Evolutionary conservation across 2,888 invertebrate genomes (phyloP), one percentile per base, ranked within the genome.

Genomic region (Acrocera orbiculus): DNA sequence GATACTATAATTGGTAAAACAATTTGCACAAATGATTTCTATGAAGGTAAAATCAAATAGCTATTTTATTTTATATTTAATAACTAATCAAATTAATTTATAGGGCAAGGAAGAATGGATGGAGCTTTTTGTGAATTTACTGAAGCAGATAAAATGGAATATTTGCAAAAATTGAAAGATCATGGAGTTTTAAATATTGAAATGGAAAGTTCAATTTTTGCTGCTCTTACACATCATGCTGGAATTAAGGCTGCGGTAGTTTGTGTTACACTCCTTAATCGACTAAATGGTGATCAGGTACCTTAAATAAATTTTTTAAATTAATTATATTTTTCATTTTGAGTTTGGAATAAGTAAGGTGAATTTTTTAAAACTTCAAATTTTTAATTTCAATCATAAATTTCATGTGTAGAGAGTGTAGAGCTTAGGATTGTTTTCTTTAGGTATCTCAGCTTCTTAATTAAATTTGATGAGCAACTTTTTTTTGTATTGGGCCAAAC

Each of bases 1-100:
- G 80, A 86, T 34, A 86, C 86, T 0, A 71, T 87, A 24, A 69
- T 71, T 31, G 98, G 96, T 29, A 87, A 81, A 54, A 98, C 96
- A 0, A 77, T 95, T 74, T 93, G 95, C 62, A 85, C 95, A 8
- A 80, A 87, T 52, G 96, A 96, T 58, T 98, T 98, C 57, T 98
- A 96, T 58, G 96, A 98, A 71, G 92, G 83, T 78, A 56, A 33
- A 9, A 11, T 23, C 11, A 23, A 23, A 3, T 23, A 19, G 8
- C 2, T 19, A 19, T 19, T 2, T 25, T 25, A 6, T 11, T 25
- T 25, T 13, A 25, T 25, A 7, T 25, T 5, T 7, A 25, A 25
- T 6, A 19, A 7, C 19, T 4, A 19, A 19, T 19, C 8, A 19
- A 8, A 19, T 19, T 7, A 19, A 19, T 27, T 27, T 39, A n/a